Evolutionary conservation across 2,888 invertebrate species (phyloP).

Genomic region (Clivina fossor): DNA sequence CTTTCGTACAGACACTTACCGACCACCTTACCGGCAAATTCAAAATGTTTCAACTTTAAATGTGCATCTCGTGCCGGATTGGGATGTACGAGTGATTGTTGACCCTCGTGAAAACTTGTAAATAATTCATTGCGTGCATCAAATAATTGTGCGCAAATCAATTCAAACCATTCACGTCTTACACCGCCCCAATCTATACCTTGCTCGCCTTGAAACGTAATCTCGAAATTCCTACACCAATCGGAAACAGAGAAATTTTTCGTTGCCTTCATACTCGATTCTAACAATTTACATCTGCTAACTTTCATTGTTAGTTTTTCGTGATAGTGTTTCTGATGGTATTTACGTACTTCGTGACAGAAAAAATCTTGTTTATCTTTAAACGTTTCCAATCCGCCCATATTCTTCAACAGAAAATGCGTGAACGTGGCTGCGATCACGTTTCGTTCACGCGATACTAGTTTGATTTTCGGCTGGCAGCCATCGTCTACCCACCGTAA

Average conservation of each 20-base stretch:
- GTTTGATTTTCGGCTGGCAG: conserved; percentile 81
- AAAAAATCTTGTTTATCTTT: conserved; percentile 76
- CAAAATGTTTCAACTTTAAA: conserved; percentile 84
- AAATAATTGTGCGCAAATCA: conserved; percentile 84
- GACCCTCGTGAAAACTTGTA: conserved; percentile 80
- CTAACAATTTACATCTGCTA: conserved; percentile 75
- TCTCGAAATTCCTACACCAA: conserved; percentile 94
- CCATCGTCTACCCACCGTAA: conserved; percentile 91
- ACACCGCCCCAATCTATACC: conserved; percentile 96
- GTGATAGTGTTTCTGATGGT: conserved; percentile 84
- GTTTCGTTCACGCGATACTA: conserved; percentile 82
- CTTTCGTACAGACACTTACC: conserved; percentile 95
- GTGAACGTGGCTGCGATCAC: conserved; percentile 92
- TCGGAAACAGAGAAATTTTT: conserved; percentile 83
- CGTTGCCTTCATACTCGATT: conserved; percentile 83
- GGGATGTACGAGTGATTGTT: conserved; percentile 88
- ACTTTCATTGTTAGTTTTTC: conserved; percentile 83
- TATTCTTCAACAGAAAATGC: conserved; percentile 87
- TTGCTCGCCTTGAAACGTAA: conserved; percentile 91
- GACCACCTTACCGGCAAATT: conserved; percentile 90
- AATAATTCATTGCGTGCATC: conserved; percentile 83
- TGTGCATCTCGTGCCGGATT: conserved; percentile 76
- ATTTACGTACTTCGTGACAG: conserved; percentile 74
- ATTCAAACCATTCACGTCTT: conserved; percentile 91
- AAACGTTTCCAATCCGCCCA: conserved; percentile 93